phyloP scores from a whole-genome alignment of 2,888 invertebrate species.

The Anaspis maculata region DNA sequence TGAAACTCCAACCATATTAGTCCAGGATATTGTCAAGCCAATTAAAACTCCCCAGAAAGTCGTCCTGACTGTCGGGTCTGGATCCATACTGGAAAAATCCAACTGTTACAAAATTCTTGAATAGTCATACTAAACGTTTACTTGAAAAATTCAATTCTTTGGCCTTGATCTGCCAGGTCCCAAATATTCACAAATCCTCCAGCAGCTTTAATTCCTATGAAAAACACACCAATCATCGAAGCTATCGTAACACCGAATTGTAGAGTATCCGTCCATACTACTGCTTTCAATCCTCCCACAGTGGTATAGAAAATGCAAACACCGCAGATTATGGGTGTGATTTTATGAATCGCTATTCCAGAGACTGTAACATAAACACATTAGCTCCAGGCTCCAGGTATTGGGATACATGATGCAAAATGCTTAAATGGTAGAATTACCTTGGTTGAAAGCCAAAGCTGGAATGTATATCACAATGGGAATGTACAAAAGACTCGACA shows the following conservation, averaged over 20 bases:
- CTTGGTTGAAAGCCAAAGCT: no score
- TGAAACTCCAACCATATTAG: conserved; percentile 1
- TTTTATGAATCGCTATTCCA: conserved; percentile 53
- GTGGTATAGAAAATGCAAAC: conserved; percentile 67
- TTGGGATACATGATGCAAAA: no score
- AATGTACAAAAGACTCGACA: no score
- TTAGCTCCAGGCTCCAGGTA: no score
- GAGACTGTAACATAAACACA: conserved; percentile 61
- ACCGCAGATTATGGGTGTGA: conserved; percentile 59
- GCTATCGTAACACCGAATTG: conserved; percentile 45
- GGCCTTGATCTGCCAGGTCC: conserved; percentile 47
- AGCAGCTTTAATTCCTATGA: conserved; percentile 22
- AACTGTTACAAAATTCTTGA: not conserved
- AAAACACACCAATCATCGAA: conserved; percentile 47
- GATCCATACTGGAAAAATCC: conserved; percentile 49
- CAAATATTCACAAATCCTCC: conserved; percentile 47
- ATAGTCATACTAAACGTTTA: conserved; percentile 30
- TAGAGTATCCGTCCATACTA: conserved; percentile 53
- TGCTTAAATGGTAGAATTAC: no score
- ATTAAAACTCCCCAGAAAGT: conserved; percentile 53
- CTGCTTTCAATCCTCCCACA: conserved; percentile 56
- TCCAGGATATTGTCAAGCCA: conserved; percentile 46
- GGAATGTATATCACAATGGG: no score
- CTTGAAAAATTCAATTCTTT: conserved; percentile 53
- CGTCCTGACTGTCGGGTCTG: conserved; percentile 50